Percentiles rank a stretch among this genome's conserved stretches.
These are phyloP conservation scores for Podabrus alpinus DNA, from an alignment of 2,888 invertebrate genomes.

Conservation along the genomic window DNA sequence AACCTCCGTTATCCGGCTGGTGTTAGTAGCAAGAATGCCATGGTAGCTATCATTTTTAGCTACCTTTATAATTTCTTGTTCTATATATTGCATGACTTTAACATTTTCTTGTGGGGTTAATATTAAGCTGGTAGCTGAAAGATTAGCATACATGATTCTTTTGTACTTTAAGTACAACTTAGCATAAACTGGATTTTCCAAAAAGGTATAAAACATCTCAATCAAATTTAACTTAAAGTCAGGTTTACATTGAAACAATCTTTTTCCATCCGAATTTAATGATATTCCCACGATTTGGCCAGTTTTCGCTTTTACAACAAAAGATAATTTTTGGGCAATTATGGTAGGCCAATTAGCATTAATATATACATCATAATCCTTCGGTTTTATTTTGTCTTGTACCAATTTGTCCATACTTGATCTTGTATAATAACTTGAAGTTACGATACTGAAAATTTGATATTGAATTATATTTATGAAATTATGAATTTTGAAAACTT, in stretches of 20 bases:
- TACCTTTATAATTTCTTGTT: constrained; percentile 70
- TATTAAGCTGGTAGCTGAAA: constrained; percentile 79
- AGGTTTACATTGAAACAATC: constrained; percentile 75
- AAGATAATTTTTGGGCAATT: not conserved
- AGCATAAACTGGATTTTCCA: constrained; percentile 74
- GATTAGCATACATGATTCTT: constrained; percentile 77
- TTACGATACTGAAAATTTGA: not conserved
- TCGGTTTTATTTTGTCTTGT: not conserved
- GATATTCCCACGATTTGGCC: constrained; percentile 67
- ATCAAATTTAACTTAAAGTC: constrained; percentile 70
- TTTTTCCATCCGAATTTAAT: constrained; percentile 79
- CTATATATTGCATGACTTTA: constrained; percentile 75
- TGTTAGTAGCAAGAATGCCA: constrained; percentile 85
- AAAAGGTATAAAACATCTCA: constrained; percentile 77
- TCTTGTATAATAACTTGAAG: not conserved
- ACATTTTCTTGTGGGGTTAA: constrained; percentile 76
- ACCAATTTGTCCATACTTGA: not conserved
- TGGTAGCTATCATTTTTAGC: constrained; percentile 68
- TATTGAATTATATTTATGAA: not conserved
- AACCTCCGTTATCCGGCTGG: constrained; percentile 84
- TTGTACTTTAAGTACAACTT: constrained; percentile 67
- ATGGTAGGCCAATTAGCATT: not conserved
- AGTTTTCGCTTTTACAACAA: constrained; percentile 53
- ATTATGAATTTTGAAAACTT: constrained; percentile 47
- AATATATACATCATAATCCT: not conserved